Evolutionary conservation across 2,888 invertebrate species (phyloP).

Genomic region (Pachymerium ferrugineum): DNA sequence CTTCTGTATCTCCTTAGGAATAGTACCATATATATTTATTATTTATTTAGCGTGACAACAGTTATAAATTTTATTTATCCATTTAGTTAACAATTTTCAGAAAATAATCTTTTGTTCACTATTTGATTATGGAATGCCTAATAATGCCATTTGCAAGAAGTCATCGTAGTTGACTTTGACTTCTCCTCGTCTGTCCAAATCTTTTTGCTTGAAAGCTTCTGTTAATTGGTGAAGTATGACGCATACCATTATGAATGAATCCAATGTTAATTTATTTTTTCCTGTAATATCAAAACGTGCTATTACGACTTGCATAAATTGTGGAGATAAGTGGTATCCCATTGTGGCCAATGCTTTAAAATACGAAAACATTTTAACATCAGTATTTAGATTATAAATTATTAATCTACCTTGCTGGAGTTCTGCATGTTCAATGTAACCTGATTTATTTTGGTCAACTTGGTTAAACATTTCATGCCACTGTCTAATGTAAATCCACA

Average conservation of each 20-base stretch:
- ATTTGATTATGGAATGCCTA: constrained; percentile 7
- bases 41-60: no score
- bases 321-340: constrained; percentile 77
- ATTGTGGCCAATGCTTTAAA: constrained; percentile 69
- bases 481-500: constrained; percentile 81
- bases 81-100: no score
- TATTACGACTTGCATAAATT: constrained; percentile 67
- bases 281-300: constrained; percentile 62
- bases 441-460: constrained; percentile 79
- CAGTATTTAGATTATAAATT: background rate
- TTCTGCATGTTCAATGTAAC: constrained; percentile 74
- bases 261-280: constrained; percentile 57
- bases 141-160: constrained; percentile 73
- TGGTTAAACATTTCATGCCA: constrained; percentile 73
- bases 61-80: no score
- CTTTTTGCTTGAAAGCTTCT: constrained; percentile 76
- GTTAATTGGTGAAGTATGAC: constrained; percentile 81
- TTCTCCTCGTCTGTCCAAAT: constrained; percentile 70
- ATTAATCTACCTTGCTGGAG: constrained; percentile 60
- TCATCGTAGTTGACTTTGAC: constrained; percentile 87
- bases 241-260: constrained; percentile 81
- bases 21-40: no score
- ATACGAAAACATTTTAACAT: background rate
- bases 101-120: no score
- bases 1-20: no score